Evolutionary conservation across 2,113 vertebrate species (phyloP), one percentile per base, ranked within the genome.

Genomic region (Morone chrysops): DNA sequence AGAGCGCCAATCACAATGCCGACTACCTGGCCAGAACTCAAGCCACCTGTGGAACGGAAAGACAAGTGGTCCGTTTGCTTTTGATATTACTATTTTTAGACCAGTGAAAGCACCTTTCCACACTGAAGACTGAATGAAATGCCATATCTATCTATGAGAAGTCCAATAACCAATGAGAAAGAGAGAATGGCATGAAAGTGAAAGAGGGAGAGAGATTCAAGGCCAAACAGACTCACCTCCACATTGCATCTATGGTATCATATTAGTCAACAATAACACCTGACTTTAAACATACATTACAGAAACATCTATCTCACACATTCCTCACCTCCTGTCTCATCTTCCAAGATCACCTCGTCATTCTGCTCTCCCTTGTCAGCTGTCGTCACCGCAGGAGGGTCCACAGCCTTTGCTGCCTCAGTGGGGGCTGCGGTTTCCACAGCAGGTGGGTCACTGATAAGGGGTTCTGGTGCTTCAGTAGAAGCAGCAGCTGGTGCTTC

Each of bases 1-100:
- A 96, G 82, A 51, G 89, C 90, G 1, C 93, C 95, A 8, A 95
- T 91, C 73, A 94, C 93, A 8, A 95, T 95, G 48, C 95, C 95
- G 6, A 83, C 93, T 38, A 96, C 87, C 51, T 95, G 93, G 41
- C 94, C 95, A 20, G 93, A 92, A 54, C 65, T 85, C 81, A 93
- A 62, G 4, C 57, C 88, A 16, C 59, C 93, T 94, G 88, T 11
- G 25, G 70, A 66, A 86, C n/a, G 81, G 38, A 70, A 78, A 74
- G 57, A 71, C 43, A 59, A 50, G 22, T 8, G 9, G 4, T 31
- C n/a, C 22, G 36, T 20, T 62, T 25, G 22, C 10, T 31, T 69
- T 51, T 41, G 5, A 36, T 48, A 8, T 8, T 12, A 38, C 3
- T 25, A 51, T 43, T n/a, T 57, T 40, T 41, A 50, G 22, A 69